Base-by-base conservation (phyloP, 1,140 invertebrate species). In the Sminthurides bifidus region DNA sequence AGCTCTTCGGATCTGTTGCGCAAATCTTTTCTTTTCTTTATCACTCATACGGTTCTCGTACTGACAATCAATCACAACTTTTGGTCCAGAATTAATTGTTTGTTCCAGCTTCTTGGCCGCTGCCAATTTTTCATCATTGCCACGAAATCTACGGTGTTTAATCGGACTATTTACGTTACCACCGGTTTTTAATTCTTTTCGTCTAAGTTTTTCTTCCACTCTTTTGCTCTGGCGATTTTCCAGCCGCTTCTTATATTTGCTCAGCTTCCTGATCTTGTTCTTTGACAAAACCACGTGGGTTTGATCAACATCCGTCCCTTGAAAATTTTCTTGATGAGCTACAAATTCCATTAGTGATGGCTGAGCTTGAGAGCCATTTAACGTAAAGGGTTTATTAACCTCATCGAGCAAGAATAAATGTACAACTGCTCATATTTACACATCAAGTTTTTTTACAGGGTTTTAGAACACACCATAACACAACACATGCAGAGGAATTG, bases 41-140 rank as follows among this genome's bases (percentile, higher is more conserved):
- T 19, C 21, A 19, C 29, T 45, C 59, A 60, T 60, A 21, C 44
- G 26, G 2, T 41, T 17, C 6, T 56, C 48, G 48, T 48, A 60
- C 44, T 56, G 59, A 50, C 59, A 60, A 38, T 60, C 59, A n/a
- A 60, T 56, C 3, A 54, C 54, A 0, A 60, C 54, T 40, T 56
- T 56, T 19, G 50, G 30, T 24, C 54, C 54, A 1, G 5, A 12
- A n/a, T 30, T 24, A 21, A 56, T 33, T 33, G 45, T 43, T 30
- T 33, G 12, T 26, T 41, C 40, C 21, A 60, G 38, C 30, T 52
- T 53, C n/a, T 53, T 44, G 4, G 23, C 24, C 29, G 23, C 27
- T 19, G 33, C 54, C 4, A 48, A 17, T 41, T 56, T 60, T 24
- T 60, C 59, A 30, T 52, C 50, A 29, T 60, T 56, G 3, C 45